Evolutionary conservation across 2,113 vertebrate species (phyloP).

Genomic region (Pollimyrus isidori): DNA sequence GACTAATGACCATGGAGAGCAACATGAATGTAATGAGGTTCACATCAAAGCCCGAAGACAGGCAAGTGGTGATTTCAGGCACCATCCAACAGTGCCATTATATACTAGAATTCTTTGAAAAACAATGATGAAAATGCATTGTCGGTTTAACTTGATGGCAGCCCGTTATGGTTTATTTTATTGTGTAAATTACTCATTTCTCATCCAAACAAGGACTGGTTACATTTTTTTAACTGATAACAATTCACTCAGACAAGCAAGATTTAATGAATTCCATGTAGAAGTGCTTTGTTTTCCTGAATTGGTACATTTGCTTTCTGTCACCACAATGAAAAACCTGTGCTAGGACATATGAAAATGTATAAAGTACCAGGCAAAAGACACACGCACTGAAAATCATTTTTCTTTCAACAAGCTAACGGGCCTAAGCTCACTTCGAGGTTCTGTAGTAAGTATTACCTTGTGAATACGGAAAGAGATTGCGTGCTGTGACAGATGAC

Average conservation of each 20-base stretch:
- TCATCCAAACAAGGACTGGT: not conserved
- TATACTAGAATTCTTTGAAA: not conserved
- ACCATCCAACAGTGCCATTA: not conserved
- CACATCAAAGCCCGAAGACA: slow-evolving; percentile 23
- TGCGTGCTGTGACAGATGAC: not conserved
- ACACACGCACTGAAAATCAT: not conserved
- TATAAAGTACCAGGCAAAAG: not conserved
- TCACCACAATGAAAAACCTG: not conserved
- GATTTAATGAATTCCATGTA: not conserved
- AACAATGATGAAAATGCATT: not conserved
- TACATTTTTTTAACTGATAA: not conserved
- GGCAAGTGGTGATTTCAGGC: slow-evolving; percentile 18
- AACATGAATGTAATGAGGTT: slow-evolving; percentile 19
- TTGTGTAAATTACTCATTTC: not conserved
- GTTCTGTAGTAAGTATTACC: not conserved
- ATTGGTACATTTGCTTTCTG: not conserved
- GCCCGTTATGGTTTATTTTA: not conserved
- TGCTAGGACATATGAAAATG: not conserved
- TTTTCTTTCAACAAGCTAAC: not conserved
- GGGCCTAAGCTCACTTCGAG: not conserved
- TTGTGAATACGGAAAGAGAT: not conserved
- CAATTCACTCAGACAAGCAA: not conserved
- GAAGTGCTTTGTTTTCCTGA: not conserved
- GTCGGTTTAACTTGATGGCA: not conserved
- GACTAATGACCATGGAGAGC: slow-evolving; percentile 26